Evolutionary conservation across 1,140 invertebrate genomes (phyloP).

Genomic region (Sminthurides bifidus): DNA sequence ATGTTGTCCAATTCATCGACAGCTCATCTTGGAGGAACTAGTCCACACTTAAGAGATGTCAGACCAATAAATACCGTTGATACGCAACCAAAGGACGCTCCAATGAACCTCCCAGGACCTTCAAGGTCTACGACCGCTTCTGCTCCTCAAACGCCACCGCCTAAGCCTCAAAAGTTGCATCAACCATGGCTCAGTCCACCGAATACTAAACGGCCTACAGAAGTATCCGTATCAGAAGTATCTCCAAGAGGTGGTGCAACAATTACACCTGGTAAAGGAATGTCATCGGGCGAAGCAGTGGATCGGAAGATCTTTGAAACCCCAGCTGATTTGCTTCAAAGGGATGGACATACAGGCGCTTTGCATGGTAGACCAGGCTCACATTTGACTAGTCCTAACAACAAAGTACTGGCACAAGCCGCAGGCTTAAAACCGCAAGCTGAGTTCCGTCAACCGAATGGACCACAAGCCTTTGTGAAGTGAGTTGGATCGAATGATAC

Average conservation of each 20-base stretch:
- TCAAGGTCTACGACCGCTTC: slow-evolving; percentile 14
- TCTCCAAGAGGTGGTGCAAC: neutral
- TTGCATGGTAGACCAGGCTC: too few relatives aligned
- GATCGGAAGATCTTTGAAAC: neutral
- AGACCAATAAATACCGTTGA: too few relatives aligned
- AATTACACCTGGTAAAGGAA: neutral
- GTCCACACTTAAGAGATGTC: too few relatives aligned
- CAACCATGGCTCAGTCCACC: slow-evolving; percentile 30
- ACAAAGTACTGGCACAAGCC: slow-evolving; percentile 3
- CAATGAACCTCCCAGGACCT: neutral
- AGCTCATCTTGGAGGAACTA: too few relatives aligned
- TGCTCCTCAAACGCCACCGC: slow-evolving; percentile 16
- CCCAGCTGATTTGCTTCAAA: neutral
- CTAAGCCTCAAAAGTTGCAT: slow-evolving; percentile 18
- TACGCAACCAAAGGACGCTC: neutral
- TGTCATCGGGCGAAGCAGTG: too few relatives aligned
- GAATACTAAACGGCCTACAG: neutral
- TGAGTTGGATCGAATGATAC: slow-evolving; percentile 10
- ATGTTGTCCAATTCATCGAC: too few relatives aligned
- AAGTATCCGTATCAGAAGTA: neutral
- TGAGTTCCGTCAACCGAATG: slow-evolving; percentile 31
- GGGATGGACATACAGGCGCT: too few relatives aligned
- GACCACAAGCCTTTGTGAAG: slow-evolving; percentile 28
- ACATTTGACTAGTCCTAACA: slow-evolving; percentile 14
- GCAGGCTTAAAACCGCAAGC: slow-evolving; percentile 26